Conservation (phyloP, 2,797 vertebrate species). For the Ibycter americanus region DNA sequence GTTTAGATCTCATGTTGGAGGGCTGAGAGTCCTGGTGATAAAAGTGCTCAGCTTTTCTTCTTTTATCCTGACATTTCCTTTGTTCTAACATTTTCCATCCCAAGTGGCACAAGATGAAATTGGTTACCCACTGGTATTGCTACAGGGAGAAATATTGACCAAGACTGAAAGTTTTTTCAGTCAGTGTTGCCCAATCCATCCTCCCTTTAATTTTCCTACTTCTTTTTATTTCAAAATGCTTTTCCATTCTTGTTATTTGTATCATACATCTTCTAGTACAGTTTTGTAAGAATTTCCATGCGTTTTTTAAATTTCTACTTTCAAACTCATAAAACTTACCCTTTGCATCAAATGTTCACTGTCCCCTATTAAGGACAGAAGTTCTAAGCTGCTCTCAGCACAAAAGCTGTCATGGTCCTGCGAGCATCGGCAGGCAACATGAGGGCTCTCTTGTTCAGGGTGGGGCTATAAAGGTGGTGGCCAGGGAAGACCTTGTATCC, state of each 20-base stretch:
- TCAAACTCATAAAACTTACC: background rate
- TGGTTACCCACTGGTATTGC: background rate
- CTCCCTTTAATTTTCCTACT: background rate
- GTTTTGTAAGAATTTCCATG: background rate
- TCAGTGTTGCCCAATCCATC: background rate
- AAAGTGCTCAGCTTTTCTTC: background rate
- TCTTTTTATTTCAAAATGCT: background rate
- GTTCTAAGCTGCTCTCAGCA: background rate
- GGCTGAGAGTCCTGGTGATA: background rate
- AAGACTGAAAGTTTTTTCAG: background rate
- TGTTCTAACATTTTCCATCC: slow-evolving; percentile 5
- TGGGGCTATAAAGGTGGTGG: background rate
- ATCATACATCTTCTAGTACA: background rate
- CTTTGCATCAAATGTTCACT: background rate
- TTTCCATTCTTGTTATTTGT: background rate
- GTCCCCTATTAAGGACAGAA: background rate
- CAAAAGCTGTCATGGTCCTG: background rate
- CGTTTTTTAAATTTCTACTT: background rate
- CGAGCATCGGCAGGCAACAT: background rate
- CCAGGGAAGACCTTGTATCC: background rate
- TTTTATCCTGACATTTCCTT: background rate
- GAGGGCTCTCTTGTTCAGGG: background rate
- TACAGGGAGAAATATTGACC: background rate
- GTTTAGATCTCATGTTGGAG: background rate
- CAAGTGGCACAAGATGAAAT: background rate